Base-by-base conservation (phyloP, 2,113 vertebrate species). In the Delphinus delphis region DNA sequence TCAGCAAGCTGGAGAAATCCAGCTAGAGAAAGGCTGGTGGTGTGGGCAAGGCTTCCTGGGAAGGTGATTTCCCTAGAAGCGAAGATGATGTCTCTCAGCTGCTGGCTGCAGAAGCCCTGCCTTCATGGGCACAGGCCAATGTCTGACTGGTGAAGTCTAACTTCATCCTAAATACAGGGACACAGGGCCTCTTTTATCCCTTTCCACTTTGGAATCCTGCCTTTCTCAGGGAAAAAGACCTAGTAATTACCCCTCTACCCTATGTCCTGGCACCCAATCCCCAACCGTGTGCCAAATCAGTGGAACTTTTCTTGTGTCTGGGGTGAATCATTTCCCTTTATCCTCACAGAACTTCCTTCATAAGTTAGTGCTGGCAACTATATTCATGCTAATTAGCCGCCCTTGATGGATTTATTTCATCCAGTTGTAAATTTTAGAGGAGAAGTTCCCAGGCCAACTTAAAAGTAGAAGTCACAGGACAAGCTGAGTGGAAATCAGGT, bases 321-420 rank as follows among this genome's bases (percentile, higher is more conserved):
- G 70, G 83, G 95, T 95, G 70, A 93, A 92, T 90, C 74, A 36
- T 93, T 91, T 95, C 63, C 73, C 68, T 93, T 88, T 76, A 89
- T 89, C 62, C 90, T 90, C 74, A 55, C 6, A 88, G 90, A 95
- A 95, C 80, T 88, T 91, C 76, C 93, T 92, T 93, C 80, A 6
- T 96, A 81, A 96, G 84, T 91, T 71, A 90, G 63, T 98, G 80
- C 95, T 95, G 97, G 97, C 97, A 95, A 67, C 76, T 53, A 2
- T n/a, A 36, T 83, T 90, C 7, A 31, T 92, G 94, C 94, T 97
- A 97, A 97, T 97, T 96, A 96, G 96, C 94, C 47, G 5, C 63
- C 92, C 94, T 92, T 89, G 91, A 94, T 84, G 94, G 96, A 95
- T 97, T 96, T 97, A 96, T 97, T 97, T 93, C 90, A 97, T 91